Evolutionary conservation across 2,888 invertebrate species (phyloP).

Genomic region (Chrysolina oricalcia): DNA sequence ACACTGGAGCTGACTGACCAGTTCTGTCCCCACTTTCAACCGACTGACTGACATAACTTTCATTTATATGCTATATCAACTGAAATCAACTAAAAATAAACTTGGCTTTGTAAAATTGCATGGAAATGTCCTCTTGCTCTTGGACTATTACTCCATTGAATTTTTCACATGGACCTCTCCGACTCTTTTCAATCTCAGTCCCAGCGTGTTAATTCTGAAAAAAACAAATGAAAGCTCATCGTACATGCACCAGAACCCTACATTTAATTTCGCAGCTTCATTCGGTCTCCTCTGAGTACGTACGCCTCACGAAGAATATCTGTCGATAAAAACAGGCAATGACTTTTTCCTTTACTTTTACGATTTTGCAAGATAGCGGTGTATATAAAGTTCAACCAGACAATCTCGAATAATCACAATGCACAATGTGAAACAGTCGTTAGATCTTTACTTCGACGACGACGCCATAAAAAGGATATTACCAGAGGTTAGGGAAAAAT

Average conservation of each 20-base stretch:
- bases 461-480: background rate
- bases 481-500: background rate
- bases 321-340: constrained; percentile 6
- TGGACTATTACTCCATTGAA: too few species aligned
- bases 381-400: background rate
- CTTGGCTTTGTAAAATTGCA: too few species aligned
- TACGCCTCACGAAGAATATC: constrained; percentile 20
- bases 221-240: background rate
- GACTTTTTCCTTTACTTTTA: constrained; percentile 7
- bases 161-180: background rate
- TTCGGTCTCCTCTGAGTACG: constrained; percentile 39
- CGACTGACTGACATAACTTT: too few species aligned
- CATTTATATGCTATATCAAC: too few species aligned
- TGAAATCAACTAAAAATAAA: too few species aligned
- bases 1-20: too few species aligned
- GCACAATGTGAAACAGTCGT: background rate
- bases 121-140: too few species aligned
- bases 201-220: background rate
- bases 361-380: background rate
- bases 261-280: constrained; percentile 38
- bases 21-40: too few species aligned
- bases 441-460: background rate
- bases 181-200: background rate
- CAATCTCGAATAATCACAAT: background rate
- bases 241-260: constrained; percentile 26